Evolutionary conservation across 53 echinoderm and acorn worm genomes (phyloP), one percentile per base, ranked within the genome.

Genomic region (Holothuria leucospilota): DNA sequence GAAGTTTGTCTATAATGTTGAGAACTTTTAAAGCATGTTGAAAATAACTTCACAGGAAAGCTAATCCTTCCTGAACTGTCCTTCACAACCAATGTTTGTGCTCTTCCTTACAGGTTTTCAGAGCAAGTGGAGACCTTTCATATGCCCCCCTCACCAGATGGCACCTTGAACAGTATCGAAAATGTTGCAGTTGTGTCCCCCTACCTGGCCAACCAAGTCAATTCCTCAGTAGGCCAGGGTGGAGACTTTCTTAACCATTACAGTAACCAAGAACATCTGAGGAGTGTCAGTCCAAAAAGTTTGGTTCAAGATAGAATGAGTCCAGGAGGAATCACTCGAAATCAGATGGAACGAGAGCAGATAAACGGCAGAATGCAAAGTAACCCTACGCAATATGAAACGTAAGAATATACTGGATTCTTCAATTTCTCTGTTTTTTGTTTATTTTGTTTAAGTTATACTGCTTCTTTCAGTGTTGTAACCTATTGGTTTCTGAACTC

Each of bases 101-200:
- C 1, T 56, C 18, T 72, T 72, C 5, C 4, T n/a, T 72, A 41
- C 52, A 75, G 75, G 20, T 75, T 75, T 49, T 23, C 75, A 26
- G 75, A 75, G 21, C 24, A 75, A 52, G 75, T 75, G 23, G 52
- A 75, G 24, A 75, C 75, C 13, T 75, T 49, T 13, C 75, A 75
- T 52, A 75, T 75, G 75, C 75, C 75, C 24, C 75, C 75, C n/a
- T 75, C 75, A 26, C 75, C 75, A 9, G 75, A 75, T 13, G 70
- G 70, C 26, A 29, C 70, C 16, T 39, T 70, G 70, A 70, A 70
- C 20, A 41, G 40, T 30, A 41, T 70, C 40, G 70, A 70, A 25
- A 75, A 51, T 24, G 75, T 75, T 75, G 75, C 49, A 25, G 51
- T 51, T 21, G 49, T 51, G 2, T 39, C 49, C 9, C 51, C 75